A percentile compares a stretch with the other conserved stretches of the same genome.
Conservation (phyloP, 2,888 invertebrate genomes). For the Phragmatobia fuliginosa region DNA sequence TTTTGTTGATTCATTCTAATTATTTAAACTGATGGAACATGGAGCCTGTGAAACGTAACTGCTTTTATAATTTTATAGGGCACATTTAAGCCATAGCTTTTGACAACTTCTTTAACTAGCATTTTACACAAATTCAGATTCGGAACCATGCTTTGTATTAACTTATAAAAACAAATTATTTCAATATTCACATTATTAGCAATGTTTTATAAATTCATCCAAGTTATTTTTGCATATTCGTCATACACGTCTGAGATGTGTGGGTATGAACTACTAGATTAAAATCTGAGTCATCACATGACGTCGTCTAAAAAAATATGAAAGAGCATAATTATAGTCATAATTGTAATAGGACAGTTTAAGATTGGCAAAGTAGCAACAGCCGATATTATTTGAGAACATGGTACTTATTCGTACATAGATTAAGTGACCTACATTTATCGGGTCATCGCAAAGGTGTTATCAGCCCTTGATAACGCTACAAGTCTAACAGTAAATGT, state of each 20-base stretch:
- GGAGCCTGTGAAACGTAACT: background rate
- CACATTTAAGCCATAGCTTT: conserved; percentile 32
- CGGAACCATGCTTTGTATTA: background rate
- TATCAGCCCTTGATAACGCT: conserved; percentile 31
- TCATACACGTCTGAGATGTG: background rate
- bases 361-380: conserved; percentile 4
- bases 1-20: conserved; percentile 3
- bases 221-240: background rate
- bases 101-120: conserved; percentile 30
- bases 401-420: conserved; percentile 9
- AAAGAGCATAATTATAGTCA: background rate
- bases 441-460: conserved; percentile 24
- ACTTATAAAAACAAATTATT: background rate
- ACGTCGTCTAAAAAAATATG: background rate
- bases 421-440: conserved; percentile 29
- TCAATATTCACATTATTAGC: background rate
- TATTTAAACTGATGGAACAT: too few species aligned
- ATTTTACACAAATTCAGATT: conserved; percentile 27
- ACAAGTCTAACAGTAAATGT: conserved; percentile 18
- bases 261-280: background rate
- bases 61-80: conserved; percentile 8
- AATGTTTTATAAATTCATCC: background rate
- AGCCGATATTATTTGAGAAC: conserved; percentile 17
- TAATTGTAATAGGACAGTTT: conserved; percentile 1
- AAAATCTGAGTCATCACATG: background rate